phyloP scores from a whole-genome alignment of 2,113 vertebrate genomes.

The human (Homo sapiens) region GRCh38 chr6:85118501-85119000 shows the following conservation, averaged over 20 bases:
- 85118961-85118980: slow-evolving; percentile 70
- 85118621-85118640: neutral
- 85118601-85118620: slow-evolving; percentile 1
- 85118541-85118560: neutral
- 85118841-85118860: slow-evolving; percentile 66
- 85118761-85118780: neutral
- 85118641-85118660: neutral
- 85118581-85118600: slow-evolving; percentile 15
- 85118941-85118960: slow-evolving; percentile 59
- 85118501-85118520: neutral
- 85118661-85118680: neutral
- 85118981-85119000: slow-evolving; percentile 7
- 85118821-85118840: slow-evolving; percentile 66
- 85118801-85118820: slow-evolving; percentile 71
- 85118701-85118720: neutral
- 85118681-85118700: neutral
- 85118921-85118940: slow-evolving; percentile 50
- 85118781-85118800: slow-evolving; percentile 62
- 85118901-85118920: slow-evolving; percentile 1
- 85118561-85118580: neutral
- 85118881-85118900: slow-evolving; percentile 68
- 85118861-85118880: slow-evolving; percentile 67
- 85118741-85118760: neutral
- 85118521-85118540: neutral
- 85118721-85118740: neutral